Evolutionary conservation across 1,140 invertebrate species (phyloP).

Genomic region (Zaprionus ornatus): DNA sequence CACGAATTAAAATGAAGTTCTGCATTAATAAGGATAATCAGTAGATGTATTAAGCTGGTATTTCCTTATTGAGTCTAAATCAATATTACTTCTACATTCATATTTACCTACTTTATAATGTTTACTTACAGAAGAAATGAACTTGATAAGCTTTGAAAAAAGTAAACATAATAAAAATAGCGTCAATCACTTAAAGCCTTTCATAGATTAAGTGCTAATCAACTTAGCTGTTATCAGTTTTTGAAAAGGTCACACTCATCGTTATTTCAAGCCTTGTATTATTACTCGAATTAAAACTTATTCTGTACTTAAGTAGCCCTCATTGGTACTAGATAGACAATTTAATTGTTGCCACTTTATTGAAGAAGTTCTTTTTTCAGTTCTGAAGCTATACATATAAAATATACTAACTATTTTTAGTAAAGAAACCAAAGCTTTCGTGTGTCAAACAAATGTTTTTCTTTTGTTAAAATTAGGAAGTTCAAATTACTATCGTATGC

Average conservation of each 20-base stretch:
- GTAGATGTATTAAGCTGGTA: not conserved
- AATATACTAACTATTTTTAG: not conserved
- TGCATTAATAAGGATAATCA: not conserved
- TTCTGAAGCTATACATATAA: not conserved
- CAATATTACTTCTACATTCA: not conserved
- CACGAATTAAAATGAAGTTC: not conserved
- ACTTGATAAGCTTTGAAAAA: not conserved
- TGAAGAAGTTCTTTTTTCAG: not conserved
- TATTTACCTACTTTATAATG: not conserved
- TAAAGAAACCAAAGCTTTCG: not conserved
- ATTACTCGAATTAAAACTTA: not conserved
- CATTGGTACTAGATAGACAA: not conserved
- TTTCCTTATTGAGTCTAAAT: not conserved
- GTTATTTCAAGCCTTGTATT: not conserved
- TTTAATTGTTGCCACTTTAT: not conserved
- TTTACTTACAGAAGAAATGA: not conserved
- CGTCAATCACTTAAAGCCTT: not conserved
- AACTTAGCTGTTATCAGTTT: not conserved
- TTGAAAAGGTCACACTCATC: not conserved
- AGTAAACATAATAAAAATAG: not conserved
- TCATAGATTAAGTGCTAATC: constrained; percentile 2
- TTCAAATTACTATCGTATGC: not conserved
- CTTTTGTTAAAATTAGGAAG: not conserved
- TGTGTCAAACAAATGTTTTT: not conserved
- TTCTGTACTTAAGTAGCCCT: not conserved